Evolutionary conservation across 2,797 vertebrate genomes (phyloP).

Genomic region (Monodelphis domestica): DNA sequence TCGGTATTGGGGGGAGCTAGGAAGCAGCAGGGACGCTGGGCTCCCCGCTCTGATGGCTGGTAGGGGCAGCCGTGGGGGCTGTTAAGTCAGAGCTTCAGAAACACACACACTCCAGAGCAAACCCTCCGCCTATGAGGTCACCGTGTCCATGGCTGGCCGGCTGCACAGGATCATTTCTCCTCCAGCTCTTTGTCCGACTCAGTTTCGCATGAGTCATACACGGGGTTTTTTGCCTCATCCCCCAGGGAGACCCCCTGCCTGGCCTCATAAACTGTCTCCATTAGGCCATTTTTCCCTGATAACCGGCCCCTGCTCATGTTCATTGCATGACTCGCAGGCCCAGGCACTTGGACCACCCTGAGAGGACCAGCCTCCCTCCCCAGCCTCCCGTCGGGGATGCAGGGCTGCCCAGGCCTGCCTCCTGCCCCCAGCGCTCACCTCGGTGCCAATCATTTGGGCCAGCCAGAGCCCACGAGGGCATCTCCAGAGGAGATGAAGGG

Average conservation of each 20-base stretch:
- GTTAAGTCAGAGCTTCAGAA: neutral
- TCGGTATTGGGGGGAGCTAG: neutral
- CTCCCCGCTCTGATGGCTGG: neutral
- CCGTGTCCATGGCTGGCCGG: constrained; percentile 63
- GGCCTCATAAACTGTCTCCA: constrained; percentile 59
- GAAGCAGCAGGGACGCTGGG: neutral
- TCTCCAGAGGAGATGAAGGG: neutral
- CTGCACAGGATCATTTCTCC: constrained; percentile 69
- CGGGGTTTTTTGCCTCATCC: constrained; percentile 39
- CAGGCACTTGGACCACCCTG: neutral
- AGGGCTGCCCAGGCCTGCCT: neutral
- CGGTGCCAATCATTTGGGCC: neutral
- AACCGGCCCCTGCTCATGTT: neutral
- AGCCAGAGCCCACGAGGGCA: neutral
- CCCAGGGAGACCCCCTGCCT: constrained; percentile 59
- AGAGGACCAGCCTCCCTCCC: neutral
- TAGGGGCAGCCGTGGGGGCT: neutral
- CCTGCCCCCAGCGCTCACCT: neutral
- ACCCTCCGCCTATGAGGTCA: constrained; percentile 66
- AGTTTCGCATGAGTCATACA: constrained; percentile 69
- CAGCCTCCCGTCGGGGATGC: neutral
- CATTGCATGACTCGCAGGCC: neutral
- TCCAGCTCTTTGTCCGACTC: constrained; percentile 61
- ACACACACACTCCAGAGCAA: neutral
- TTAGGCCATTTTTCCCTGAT: constrained; percentile 70